Conservation (phyloP, 2,113 vertebrate species). For the Sardina pilchardus region DNA sequence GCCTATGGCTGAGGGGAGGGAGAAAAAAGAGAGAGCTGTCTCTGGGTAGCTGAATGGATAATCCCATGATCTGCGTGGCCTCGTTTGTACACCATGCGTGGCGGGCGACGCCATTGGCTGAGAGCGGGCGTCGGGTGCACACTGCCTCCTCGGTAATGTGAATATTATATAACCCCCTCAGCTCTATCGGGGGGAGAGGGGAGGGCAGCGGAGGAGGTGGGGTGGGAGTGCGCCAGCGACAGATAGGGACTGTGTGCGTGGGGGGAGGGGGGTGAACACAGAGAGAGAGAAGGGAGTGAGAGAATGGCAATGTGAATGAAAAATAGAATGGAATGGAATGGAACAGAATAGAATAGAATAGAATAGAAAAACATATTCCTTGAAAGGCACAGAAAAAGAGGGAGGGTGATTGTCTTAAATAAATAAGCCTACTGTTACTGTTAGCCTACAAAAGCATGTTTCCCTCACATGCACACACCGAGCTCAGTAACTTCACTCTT, state of each 20-base stretch:
- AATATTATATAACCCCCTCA: constrained; percentile 64
- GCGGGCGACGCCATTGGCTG: constrained; percentile 57
- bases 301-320: constrained; percentile 20
- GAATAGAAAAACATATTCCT: background rate
- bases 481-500: background rate
- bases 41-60: constrained; percentile 67
- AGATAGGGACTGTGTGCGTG: constrained; percentile 6
- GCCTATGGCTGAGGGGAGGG: background rate
- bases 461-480: background rate
- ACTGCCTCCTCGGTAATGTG: constrained; percentile 44
- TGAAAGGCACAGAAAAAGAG: constrained; percentile 39
- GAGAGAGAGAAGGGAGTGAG: constrained; percentile 43
- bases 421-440: background rate
- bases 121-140: constrained; percentile 34
- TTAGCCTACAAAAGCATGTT: constrained; percentile 1
- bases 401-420: constrained; percentile 42
- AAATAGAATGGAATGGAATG: constrained; percentile 21
- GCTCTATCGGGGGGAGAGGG: background rate
- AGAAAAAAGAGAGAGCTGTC: constrained; percentile 38
- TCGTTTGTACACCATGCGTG: constrained; percentile 56
- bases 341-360: constrained; percentile 17
- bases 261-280: constrained; percentile 33
- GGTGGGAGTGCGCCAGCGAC: background rate
- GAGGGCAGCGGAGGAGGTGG: background rate
- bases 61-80: constrained; percentile 70